Evolutionary conservation across 2,797 vertebrate species (phyloP), one percentile per base, ranked within the genome.

Genomic region (Balearica regulorum): DNA sequence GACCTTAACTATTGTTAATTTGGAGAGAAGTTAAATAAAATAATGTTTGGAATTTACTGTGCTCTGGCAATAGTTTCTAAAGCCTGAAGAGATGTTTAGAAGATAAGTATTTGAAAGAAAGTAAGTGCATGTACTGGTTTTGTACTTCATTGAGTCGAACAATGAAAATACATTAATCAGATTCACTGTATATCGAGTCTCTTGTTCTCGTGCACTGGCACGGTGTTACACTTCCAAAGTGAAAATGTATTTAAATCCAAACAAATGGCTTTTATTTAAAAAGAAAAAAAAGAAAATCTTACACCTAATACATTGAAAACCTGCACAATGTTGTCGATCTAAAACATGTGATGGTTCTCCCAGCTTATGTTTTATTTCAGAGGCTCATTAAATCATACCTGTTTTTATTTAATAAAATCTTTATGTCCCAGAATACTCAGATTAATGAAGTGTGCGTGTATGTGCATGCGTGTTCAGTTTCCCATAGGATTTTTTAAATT

Each of bases 301-400:
- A 43, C 87, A 97, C 92, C 81, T 87, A 94, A 87, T 94, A 93
- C 37, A 35, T 81, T 83, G 72, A 88, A 96, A 93, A 77, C 22
- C 37, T 92, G 35, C 53, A 46, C 49, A 28, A 6, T 46, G 18
- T 93, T 89, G 87, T 81, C 53, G 0, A 92, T 92, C 86, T 97
- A 90, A 95, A 95, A 16, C 90, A 97, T 91, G 93, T 96, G 95
- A 94, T 85, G 76, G 73, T 96, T 87, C 49, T 79, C 81, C 87
- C 81, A 89, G 48, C 49, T 93, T 91, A 39, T 70, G 35, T 89
- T 96, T 80, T 93, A 44, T 95, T 94, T 93, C 93, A 90, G 73
- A 87, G 33, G 44, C 26, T 92, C 49, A 65, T 94, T 92, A 95
- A 87, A 68, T 87, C 92, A 75, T 95, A 87, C 75, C 88, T 96